These are phyloP conservation scores for Siniperca knerii DNA, from an alignment of 2,113 vertebrate genomes.

Conservation along the genomic window DNA sequence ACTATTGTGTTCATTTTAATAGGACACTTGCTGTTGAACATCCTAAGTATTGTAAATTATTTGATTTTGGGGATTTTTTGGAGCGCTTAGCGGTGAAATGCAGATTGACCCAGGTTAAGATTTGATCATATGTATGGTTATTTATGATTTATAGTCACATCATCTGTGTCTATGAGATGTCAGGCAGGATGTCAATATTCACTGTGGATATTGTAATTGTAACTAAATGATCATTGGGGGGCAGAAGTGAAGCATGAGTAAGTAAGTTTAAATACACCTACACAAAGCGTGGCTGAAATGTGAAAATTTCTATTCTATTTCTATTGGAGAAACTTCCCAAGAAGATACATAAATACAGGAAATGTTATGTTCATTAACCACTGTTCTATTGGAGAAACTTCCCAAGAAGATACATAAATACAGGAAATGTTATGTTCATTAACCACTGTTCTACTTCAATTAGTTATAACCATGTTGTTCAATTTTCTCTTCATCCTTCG, in stretches of 20 bases:
- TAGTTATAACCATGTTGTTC: constrained; percentile 23
- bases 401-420: constrained; percentile 25
- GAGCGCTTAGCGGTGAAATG: background rate
- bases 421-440: constrained; percentile 36
- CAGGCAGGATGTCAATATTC: constrained; percentile 55
- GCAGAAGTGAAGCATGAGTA: constrained; percentile 3
- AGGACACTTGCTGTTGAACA: background rate
- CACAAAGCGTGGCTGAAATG: constrained; percentile 6
- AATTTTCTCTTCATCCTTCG: constrained; percentile 45
- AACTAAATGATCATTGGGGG: constrained; percentile 38
- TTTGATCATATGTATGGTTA: background rate
- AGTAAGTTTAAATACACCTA: constrained; percentile 19
- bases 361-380: constrained; percentile 35
- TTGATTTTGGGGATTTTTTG: background rate
- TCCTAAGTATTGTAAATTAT: background rate
- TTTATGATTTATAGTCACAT: constrained; percentile 21
- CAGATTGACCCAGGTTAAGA: background rate
- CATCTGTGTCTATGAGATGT: constrained; percentile 5
- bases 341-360: constrained; percentile 25
- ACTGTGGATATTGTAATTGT: constrained; percentile 31
- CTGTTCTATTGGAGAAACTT: constrained; percentile 16
- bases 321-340: background rate
- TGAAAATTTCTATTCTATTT: background rate
- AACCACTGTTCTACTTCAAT: constrained; percentile 56
- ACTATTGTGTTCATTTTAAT: constrained; percentile 14